Evolutionary conservation across 2,797 vertebrate genomes (phyloP).

Genomic region (Enteromius thamalakanensis): DNA sequence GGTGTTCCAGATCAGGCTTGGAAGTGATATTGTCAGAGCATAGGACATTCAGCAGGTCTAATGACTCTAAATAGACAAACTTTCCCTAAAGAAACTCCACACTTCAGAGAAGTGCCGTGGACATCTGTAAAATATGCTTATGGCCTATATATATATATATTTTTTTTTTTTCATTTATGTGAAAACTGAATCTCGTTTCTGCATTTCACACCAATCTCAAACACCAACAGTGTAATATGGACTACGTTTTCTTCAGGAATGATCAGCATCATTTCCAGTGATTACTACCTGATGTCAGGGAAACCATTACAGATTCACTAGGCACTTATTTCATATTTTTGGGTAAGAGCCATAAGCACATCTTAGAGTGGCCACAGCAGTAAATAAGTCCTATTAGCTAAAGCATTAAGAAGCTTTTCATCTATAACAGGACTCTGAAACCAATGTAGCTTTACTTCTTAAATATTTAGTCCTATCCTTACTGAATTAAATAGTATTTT

Average conservation of each 20-base stretch:
- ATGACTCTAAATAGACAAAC: slow-evolving; percentile 32
- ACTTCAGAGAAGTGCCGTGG: slow-evolving; percentile 50
- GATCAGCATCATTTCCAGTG: background rate
- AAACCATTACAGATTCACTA: background rate
- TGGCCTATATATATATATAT: slow-evolving; percentile 23
- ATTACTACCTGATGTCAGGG: background rate
- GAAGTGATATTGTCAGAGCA: slow-evolving; percentile 61
- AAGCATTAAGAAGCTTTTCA: slow-evolving; percentile 16
- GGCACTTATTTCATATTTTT: background rate
- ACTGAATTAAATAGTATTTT: background rate
- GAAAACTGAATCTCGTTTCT: background rate
- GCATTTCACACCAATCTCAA: slow-evolving; percentile 1
- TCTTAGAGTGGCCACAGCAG: slow-evolving; percentile 51
- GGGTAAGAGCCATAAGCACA: slow-evolving; percentile 51
- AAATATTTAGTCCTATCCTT: background rate
- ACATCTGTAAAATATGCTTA: slow-evolving; percentile 58
- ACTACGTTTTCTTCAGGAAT: background rate
- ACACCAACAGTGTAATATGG: background rate
- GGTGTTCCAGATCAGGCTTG: slow-evolving; percentile 71
- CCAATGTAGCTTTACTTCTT: background rate
- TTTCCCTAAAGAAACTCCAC: slow-evolving; percentile 34
- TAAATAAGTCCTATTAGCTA: slow-evolving; percentile 30
- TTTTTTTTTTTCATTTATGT: background rate
- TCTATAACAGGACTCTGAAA: slow-evolving; percentile 6
- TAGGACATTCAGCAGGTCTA: slow-evolving; percentile 48